phyloP scores from a whole-genome alignment of 2,113 vertebrate species.

The Origma solitaria region DNA sequence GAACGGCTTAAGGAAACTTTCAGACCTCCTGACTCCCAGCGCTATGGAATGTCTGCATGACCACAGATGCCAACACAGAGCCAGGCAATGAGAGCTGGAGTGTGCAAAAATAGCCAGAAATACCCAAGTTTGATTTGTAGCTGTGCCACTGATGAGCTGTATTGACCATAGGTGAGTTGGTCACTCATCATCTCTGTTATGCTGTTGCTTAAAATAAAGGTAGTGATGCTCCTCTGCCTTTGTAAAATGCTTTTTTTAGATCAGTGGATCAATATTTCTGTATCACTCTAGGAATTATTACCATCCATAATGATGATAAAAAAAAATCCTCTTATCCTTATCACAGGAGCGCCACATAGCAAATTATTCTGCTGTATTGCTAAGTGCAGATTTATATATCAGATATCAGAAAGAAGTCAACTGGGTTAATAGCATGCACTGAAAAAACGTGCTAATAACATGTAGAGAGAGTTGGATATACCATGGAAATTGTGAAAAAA shows the following conservation, averaged over 20 bases:
- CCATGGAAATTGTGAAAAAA: background rate
- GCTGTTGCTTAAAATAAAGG: background rate
- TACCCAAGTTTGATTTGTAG: background rate
- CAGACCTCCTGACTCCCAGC: slow-evolving; percentile 20
- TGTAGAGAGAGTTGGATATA: background rate
- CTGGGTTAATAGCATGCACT: slow-evolving; percentile 4
- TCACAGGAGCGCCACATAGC: slow-evolving; percentile 6
- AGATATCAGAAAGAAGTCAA: background rate
- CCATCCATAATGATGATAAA: background rate
- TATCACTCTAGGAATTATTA: slow-evolving; percentile 43
- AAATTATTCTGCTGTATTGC: slow-evolving; percentile 39
- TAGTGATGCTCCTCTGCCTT: background rate
- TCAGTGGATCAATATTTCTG: slow-evolving; percentile 24
- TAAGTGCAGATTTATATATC: slow-evolving; percentile 32
- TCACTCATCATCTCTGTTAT: background rate
- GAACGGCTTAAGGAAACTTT: slow-evolving; percentile 48
- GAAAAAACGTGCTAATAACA: background rate
- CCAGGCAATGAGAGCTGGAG: background rate
- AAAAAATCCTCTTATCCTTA: slow-evolving; percentile 44
- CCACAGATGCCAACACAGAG: background rate
- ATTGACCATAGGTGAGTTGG: background rate
- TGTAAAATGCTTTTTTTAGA: background rate
- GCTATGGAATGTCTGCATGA: background rate
- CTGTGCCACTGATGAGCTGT: background rate
- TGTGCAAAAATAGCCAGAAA: background rate